Evolutionary conservation across 2,888 invertebrate species (phyloP).

Genomic region (Pheosia tremula): DNA sequence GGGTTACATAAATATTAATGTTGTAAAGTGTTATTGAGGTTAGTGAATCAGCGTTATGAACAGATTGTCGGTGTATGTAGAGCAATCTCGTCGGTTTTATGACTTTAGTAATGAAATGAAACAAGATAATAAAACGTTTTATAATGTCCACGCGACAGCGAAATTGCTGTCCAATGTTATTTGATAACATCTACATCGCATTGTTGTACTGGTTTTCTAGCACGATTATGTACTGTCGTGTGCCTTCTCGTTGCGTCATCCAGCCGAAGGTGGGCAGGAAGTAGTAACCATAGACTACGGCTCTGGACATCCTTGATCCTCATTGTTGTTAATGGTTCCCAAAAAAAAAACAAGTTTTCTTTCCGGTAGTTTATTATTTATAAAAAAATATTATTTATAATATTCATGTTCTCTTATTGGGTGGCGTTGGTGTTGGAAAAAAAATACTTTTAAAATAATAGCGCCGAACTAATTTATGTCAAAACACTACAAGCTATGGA

Average conservation of each 20-base stretch:
- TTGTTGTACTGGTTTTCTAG: conserved; percentile 62
- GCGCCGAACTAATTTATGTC: conserved; percentile 19
- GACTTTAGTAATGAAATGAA: conserved; percentile 52
- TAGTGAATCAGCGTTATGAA: neutral
- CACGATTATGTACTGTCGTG: conserved; percentile 36
- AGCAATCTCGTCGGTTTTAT: conserved; percentile 35
- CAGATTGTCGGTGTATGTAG: conserved; percentile 20
- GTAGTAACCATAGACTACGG: conserved; percentile 20
- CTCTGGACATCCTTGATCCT: neutral
- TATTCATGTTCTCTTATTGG: no score
- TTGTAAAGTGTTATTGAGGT: conserved; percentile 31
- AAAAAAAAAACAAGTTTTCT: neutral
- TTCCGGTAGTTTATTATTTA: neutral
- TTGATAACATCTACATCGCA: conserved; percentile 65
- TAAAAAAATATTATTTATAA: no score
- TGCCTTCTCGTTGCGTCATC: conserved; percentile 32
- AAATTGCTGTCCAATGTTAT: conserved; percentile 59
- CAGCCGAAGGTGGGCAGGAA: conserved; percentile 37
- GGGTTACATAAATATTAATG: conserved; percentile 26
- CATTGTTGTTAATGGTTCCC: neutral
- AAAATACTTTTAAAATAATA: neutral
- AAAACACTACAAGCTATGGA: conserved; percentile 35
- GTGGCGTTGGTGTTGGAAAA: no score
- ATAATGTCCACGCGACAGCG: conserved; percentile 56
- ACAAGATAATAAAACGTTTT: conserved; percentile 58